Percentiles rank a stretch among this genome's conserved stretches.
Evolutionary conservation across 2,113 vertebrate species (phyloP).

Genomic region (Entomyzon cyanotis): DNA sequence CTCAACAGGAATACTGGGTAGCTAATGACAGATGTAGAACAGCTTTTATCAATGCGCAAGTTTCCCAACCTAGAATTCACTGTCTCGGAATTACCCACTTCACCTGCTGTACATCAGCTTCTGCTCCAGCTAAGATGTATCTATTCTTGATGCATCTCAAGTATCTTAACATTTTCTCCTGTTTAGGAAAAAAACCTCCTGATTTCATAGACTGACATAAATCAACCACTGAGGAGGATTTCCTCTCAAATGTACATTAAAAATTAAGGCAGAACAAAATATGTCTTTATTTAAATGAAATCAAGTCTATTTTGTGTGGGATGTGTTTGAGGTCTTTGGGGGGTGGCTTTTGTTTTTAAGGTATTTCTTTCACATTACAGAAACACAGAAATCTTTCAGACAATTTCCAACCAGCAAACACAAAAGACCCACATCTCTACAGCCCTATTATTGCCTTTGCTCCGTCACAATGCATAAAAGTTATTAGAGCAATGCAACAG

Average conservation of each 20-base stretch:
- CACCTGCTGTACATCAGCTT: background rate
- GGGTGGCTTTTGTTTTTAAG: background rate
- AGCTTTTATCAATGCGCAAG: background rate
- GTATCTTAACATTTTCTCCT: background rate
- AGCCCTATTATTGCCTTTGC: background rate
- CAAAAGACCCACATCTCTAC: background rate
- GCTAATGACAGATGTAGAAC: background rate
- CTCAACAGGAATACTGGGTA: background rate
- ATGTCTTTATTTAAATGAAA: background rate
- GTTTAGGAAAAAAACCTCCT: background rate
- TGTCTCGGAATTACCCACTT: background rate
- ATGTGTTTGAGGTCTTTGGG: rapidly evolving
- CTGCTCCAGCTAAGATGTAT: background rate
- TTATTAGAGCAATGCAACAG: background rate
- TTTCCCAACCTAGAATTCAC: background rate
- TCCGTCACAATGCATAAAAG: rapidly evolving
- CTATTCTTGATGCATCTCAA: background rate
- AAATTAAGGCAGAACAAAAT: background rate
- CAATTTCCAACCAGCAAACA: background rate
- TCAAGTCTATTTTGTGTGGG: background rate
- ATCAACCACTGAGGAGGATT: background rate
- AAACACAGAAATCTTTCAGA: background rate
- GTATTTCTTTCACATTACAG: background rate
- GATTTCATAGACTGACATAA: background rate
- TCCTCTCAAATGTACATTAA: background rate